Evolutionary conservation across 2,113 vertebrate species (phyloP).

Genomic region (Dromiciops gliroides): DNA sequence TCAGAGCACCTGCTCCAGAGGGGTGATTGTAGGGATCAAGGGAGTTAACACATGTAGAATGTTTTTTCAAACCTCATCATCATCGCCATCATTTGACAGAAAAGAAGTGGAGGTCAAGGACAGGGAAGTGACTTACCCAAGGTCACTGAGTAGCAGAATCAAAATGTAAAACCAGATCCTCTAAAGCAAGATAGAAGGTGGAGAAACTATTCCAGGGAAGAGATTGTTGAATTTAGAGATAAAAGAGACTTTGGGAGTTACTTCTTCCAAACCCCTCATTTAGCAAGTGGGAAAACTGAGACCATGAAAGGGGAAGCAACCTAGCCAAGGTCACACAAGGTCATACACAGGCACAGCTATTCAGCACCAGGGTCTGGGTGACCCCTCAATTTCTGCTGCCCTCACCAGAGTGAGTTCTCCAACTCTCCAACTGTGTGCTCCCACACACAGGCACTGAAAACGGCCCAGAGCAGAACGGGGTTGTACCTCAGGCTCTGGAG

Average conservation of each 20-base stretch:
- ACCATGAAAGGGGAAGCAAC: not conserved
- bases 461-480: not conserved
- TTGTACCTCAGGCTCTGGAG: not conserved
- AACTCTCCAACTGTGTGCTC: not conserved
- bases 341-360: not conserved
- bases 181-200: too few relatives aligned
- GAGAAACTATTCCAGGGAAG: too few relatives aligned
- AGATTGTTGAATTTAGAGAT: too few relatives aligned
- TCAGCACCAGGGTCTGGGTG: accelerated
- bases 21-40: not conserved
- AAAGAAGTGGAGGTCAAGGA: too few relatives aligned
- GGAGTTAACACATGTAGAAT: too few relatives aligned
- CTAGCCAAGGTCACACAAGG: not conserved
- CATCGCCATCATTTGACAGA: too few relatives aligned
- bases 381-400: not conserved
- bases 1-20: too few relatives aligned
- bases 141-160: too few relatives aligned
- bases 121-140: too few relatives aligned
- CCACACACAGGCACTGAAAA: not conserved
- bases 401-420: not conserved
- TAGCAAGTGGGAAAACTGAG: not conserved
- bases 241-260: too few relatives aligned
- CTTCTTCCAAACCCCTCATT: not conserved
- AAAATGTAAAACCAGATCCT: too few relatives aligned
- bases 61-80: not conserved